phyloP scores from a whole-genome alignment of 2,797 vertebrate species.

The Peromyscus nudipes region DNA sequence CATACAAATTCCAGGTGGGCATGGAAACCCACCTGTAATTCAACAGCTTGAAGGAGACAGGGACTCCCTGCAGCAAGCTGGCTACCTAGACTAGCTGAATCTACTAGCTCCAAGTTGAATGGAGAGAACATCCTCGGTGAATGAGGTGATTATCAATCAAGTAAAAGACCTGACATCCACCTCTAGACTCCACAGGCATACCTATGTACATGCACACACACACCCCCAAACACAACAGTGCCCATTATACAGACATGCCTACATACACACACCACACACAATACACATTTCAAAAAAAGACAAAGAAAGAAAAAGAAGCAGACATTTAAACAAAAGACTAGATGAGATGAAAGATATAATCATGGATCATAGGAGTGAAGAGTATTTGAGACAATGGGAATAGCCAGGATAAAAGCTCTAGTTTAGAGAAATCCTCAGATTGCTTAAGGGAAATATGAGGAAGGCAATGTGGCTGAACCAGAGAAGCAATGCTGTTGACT shows the following conservation, averaged over 20 bases:
- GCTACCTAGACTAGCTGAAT: neutral
- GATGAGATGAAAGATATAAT: neutral
- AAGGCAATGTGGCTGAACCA: neutral
- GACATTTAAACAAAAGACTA: neutral
- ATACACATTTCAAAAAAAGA: neutral
- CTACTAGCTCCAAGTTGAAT: neutral
- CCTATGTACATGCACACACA: neutral
- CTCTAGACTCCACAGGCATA: neutral
- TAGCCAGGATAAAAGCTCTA: neutral
- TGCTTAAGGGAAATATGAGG: neutral
- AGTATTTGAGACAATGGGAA: neutral
- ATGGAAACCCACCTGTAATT: neutral
- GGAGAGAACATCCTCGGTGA: neutral
- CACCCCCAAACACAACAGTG: fast-evolving
- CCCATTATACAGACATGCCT: neutral
- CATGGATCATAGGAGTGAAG: neutral
- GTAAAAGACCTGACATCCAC: neutral
- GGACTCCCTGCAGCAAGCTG: neutral
- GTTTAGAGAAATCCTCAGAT: neutral
- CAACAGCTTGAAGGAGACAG: neutral
- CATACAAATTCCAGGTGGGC: neutral
- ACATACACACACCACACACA: neutral
- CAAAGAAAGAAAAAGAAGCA: neutral
- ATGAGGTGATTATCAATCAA: neutral
- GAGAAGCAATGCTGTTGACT: neutral